Percentiles rank a stretch among this genome's conserved stretches.
phyloP scores from a whole-genome alignment of 1,140 invertebrate species.

The Tribolium castaneum region DNA sequence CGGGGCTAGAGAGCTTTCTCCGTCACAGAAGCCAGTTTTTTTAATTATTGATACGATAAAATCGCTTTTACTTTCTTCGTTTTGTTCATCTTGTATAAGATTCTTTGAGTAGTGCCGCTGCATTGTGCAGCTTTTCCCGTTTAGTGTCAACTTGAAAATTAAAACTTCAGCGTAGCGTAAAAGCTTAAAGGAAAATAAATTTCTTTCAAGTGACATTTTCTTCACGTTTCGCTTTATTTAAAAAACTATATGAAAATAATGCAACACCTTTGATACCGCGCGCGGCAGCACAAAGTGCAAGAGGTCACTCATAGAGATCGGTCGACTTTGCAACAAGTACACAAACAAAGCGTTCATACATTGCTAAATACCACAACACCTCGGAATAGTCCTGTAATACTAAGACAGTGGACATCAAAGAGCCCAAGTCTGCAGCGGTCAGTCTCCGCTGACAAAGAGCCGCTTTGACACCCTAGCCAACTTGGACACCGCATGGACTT shows the following conservation, averaged over 20 bases:
- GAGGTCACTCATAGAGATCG: constrained; percentile 47
- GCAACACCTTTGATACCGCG: constrained; percentile 5
- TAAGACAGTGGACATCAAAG: constrained; percentile 63
- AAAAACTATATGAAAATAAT: constrained; percentile 20
- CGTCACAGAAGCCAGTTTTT: neutral
- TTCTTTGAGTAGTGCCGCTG: constrained; percentile 4
- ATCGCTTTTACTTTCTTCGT: neutral
- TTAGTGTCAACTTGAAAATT: constrained; percentile 34
- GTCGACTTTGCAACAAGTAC: constrained; percentile 30
- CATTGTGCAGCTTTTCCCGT: neutral
- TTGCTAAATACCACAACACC: constrained; percentile 62
- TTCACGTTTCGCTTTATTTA: constrained; percentile 37
- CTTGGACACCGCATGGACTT: constrained; percentile 56
- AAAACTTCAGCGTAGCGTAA: constrained; percentile 28
- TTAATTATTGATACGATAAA: neutral
- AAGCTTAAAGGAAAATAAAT: constrained; percentile 47
- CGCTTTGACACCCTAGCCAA: constrained; percentile 62
- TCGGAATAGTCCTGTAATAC: constrained; percentile 60
- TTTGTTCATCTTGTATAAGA: neutral
- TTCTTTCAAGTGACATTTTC: constrained; percentile 57
- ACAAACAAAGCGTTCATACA: constrained; percentile 58
- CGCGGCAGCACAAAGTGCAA: constrained; percentile 30
- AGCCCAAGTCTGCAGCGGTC: constrained; percentile 58
- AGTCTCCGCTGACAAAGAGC: constrained; percentile 58
- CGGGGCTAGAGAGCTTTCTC: neutral